A percentile compares a stretch with the other conserved stretches of the same genome.
These are phyloP conservation scores for Morone chrysops DNA, from an alignment of 2,113 vertebrate genomes.

Conservation along the genomic window DNA sequence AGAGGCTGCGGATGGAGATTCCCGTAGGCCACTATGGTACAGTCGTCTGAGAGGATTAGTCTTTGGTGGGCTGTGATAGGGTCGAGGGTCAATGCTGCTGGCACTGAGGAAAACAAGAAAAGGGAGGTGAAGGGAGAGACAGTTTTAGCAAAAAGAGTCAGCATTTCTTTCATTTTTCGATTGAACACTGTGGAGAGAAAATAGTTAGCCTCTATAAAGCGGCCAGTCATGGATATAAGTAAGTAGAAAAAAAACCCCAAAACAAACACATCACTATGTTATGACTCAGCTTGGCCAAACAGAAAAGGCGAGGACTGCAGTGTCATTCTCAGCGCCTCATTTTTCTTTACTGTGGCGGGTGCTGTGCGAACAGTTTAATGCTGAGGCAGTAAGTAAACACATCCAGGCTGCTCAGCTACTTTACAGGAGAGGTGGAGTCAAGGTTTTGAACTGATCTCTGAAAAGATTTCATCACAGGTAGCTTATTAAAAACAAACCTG, in stretches of 20 bases:
- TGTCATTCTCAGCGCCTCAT: constrained; percentile 31
- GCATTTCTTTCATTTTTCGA: constrained; percentile 5
- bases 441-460: constrained; percentile 13
- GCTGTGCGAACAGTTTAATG: constrained; percentile 39
- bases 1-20: constrained; percentile 96
- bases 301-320: constrained; percentile 23
- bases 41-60: constrained; percentile 97
- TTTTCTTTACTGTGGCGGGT: constrained; percentile 8
- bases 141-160: background rate
- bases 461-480: constrained; percentile 24
- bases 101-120: constrained; percentile 83
- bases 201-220: background rate
- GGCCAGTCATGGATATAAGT: background rate
- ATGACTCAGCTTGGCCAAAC: constrained; percentile 33
- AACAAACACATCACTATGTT: constrained; percentile 34
- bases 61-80: constrained; percentile 96
- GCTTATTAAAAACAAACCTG: no score
- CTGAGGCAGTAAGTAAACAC: constrained; percentile 39
- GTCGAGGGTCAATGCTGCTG: constrained; percentile 93
- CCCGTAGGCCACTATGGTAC: constrained; percentile 97
- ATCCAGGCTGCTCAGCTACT: constrained; percentile 21
- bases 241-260: background rate
- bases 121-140: background rate
- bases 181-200: background rate
- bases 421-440: constrained; percentile 22